Percentiles rank a stretch among this genome's conserved stretches.
Conservation (phyloP, 2,797 vertebrate species). For the Phalanger gymnotis region DNA sequence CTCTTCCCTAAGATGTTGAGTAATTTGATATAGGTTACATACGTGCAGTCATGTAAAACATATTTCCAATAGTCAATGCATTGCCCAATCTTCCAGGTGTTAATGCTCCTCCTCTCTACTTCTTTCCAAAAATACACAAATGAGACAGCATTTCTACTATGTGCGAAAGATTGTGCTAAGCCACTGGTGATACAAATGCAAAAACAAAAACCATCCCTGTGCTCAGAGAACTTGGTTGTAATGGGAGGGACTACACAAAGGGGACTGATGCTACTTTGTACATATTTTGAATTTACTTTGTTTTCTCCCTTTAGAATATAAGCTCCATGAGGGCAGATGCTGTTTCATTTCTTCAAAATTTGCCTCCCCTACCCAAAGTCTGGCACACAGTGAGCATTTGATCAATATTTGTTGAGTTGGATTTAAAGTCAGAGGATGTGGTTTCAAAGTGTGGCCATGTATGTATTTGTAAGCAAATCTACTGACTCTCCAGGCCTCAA, state of each 20-base stretch:
- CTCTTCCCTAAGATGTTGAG: neutral
- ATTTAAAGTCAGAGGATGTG: neutral
- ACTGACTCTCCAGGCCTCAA: neutral
- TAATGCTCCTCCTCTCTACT: neutral
- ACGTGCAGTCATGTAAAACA: neutral
- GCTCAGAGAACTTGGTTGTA: neutral
- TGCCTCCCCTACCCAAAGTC: neutral
- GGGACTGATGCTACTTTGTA: neutral
- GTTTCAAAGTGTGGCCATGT: neutral
- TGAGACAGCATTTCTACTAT: neutral
- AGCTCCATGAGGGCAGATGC: neutral
- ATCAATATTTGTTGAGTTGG: neutral
- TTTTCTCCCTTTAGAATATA: neutral
- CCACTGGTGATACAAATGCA: neutral
- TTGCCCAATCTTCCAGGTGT: neutral
- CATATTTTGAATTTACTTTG: neutral
- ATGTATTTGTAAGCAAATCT: neutral
- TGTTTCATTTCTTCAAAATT: neutral
- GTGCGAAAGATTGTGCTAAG: neutral
- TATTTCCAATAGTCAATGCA: neutral
- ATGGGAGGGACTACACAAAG: neutral
- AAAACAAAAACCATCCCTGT: neutral
- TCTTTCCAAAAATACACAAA: neutral
- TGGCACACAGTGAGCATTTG: neutral
- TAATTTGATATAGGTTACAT: neutral